Base-by-base conservation (phyloP, 2,888 invertebrate genomes). In the Cerastis rubricosa region DNA sequence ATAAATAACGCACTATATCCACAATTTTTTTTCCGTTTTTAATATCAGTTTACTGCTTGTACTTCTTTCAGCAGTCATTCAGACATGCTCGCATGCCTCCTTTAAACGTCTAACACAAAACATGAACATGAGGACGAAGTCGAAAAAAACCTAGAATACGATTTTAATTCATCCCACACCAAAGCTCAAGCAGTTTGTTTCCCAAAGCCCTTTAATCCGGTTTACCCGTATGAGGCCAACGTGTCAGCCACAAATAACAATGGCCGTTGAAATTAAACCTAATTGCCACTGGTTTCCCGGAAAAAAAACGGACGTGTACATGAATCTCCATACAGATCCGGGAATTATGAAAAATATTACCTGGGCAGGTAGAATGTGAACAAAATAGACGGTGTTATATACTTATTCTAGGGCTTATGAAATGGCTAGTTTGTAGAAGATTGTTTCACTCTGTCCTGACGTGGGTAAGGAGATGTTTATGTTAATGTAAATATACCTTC, bases 311-410 rank as follows among this genome's bases (percentile, higher is more conserved):
- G 8, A 43, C 45, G 47, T 57, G 72, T 35, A 51, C 43, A 40
- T n/a, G n/a, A 81, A 71, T 81, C 49, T 81, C 67, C 81, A 81
- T 73, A 76, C 51, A 67, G 40, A 83, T 81, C 51, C 64, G 35
- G 47, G 47, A 64, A 76, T 71, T 81, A 73, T 72, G 70, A 25
- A 70, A 76, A 81, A 63, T 71, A 22, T 70, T 22, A 57, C 19
- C 14, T 25, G 25, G 69, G 29, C 11, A 29, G 66, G 40, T 22
- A 14, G 19, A 19, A 64, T 57, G 14, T 25, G n/a, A 66, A n/a
- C 45, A 47, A 43, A 69, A 78, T 73, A 69, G 25, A 61, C 61
- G 40, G 29, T 61, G 6, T 8, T 12, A 22, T 51, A 57, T n/a
- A n/a, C n/a, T 35, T 59, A 43, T 79, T 43, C 19, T 40, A 7